phyloP scores from a whole-genome alignment of 92 coral and sea anemone species.

The Virgularia gustaviana region DNA sequence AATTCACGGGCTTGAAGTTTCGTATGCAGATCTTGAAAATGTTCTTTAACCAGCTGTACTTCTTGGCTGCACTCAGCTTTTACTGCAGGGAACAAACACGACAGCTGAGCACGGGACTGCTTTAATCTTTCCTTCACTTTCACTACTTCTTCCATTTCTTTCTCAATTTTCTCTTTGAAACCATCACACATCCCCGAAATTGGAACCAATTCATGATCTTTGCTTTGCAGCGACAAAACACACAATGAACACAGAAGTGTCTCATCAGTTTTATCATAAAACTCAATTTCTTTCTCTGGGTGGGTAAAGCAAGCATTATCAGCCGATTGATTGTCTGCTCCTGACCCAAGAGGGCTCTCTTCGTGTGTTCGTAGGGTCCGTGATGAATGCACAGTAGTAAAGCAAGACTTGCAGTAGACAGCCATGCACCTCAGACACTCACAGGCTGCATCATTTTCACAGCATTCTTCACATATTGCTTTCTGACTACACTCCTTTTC shows the following conservation, averaged over 20 bases:
- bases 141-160: constrained; percentile 57
- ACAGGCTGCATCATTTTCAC: constrained; percentile 63
- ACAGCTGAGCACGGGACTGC: constrained; percentile 41
- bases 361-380: constrained; percentile 71
- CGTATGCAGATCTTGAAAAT: constrained; percentile 72
- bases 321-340: neutral
- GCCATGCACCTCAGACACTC: constrained; percentile 84
- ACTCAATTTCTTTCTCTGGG: constrained; percentile 72
- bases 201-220: constrained; percentile 68
- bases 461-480: constrained; percentile 79
- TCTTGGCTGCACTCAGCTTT: constrained; percentile 66
- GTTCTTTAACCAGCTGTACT: constrained; percentile 68
- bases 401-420: constrained; percentile 73
- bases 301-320: constrained; percentile 69
- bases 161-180: constrained; percentile 57
- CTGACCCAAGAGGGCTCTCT: constrained; percentile 55
- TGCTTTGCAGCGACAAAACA: constrained; percentile 70
- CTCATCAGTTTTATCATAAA: constrained; percentile 71
- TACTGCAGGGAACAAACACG: constrained; percentile 42
- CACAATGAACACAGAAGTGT: constrained; percentile 89
- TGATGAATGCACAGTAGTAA: constrained; percentile 78
- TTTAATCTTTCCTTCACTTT: constrained; percentile 58
- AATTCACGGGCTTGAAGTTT: constrained; percentile 77
- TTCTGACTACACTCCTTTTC: neutral
- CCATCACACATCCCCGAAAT: constrained; percentile 59